These are phyloP conservation scores for Malacoraja senta DNA, from an alignment of 2,797 vertebrate species.

Conservation along the genomic window DNA sequence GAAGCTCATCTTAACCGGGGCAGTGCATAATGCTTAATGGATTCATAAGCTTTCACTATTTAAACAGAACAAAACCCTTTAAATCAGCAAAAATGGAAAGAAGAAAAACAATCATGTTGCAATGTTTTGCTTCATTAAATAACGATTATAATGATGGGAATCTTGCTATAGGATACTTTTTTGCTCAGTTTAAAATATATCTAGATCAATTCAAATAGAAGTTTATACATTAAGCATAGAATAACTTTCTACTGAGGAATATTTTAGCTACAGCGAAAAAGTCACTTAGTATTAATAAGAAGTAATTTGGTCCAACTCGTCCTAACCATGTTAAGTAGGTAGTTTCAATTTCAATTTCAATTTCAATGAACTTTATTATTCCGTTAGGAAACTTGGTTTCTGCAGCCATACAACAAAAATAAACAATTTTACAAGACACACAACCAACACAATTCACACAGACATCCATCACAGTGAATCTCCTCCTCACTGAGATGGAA, in stretches of 20 bases:
- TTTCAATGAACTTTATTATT: too few species aligned
- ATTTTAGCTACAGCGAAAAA: background rate
- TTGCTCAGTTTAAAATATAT: background rate
- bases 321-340: too few species aligned
- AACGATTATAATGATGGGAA: background rate
- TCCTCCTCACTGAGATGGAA: too few species aligned
- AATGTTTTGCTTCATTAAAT: background rate
- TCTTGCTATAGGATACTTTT: too few species aligned
- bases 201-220: background rate
- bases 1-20: background rate
- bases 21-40: background rate
- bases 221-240: background rate
- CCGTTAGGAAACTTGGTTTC: too few species aligned
- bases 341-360: too few species aligned
- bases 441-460: too few species aligned
- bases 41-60: background rate
- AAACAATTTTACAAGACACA: too few species aligned
- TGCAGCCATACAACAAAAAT: too few species aligned
- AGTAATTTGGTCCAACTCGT: background rate
- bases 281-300: background rate
- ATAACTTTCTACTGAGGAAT: background rate
- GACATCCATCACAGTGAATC: too few species aligned
- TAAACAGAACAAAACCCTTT: background rate
- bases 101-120: background rate
- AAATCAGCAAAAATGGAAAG: background rate